These are phyloP conservation scores for Gambusia affinis DNA, from an alignment of 2,113 vertebrate genomes.

Conservation along the genomic window DNA sequence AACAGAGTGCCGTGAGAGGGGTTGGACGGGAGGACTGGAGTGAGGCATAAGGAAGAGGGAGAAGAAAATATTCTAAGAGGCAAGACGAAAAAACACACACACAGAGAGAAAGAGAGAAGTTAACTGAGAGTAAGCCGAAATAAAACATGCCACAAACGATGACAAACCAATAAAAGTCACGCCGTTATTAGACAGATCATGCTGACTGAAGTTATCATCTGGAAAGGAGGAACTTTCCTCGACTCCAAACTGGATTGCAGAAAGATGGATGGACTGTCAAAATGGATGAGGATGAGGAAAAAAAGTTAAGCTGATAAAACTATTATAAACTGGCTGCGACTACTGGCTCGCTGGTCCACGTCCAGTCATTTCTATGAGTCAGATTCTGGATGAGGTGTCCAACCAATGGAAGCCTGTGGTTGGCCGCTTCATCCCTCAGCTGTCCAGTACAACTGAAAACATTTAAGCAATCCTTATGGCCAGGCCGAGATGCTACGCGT, in stretches of 20 bases:
- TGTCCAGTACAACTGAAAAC: constrained; percentile 76
- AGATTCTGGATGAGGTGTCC: constrained; percentile 71
- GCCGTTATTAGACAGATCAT: neutral
- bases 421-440: constrained; percentile 76
- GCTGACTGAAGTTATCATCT: constrained; percentile 3
- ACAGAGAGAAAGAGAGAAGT: neutral
- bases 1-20: constrained; percentile 51
- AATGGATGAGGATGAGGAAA: constrained; percentile 57
- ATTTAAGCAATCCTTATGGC: constrained; percentile 75
- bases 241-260: constrained; percentile 31
- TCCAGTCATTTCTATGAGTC: constrained; percentile 78
- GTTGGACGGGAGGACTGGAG: constrained; percentile 38
- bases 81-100: neutral
- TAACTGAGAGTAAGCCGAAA: neutral
- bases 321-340: constrained; percentile 72
- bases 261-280: constrained; percentile 39
- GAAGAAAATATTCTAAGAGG: constrained; percentile 6
- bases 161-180: neutral
- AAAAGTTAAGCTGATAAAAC: constrained; percentile 74
- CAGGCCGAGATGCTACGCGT: constrained; percentile 28
- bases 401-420: constrained; percentile 69
- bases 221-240: constrained; percentile 12
- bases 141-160: constrained; percentile 1
- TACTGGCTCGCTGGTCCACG: constrained; percentile 54
- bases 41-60: constrained; percentile 11